phyloP scores from a whole-genome alignment of 1,140 invertebrate species.

The Monochamus saltuarius region DNA sequence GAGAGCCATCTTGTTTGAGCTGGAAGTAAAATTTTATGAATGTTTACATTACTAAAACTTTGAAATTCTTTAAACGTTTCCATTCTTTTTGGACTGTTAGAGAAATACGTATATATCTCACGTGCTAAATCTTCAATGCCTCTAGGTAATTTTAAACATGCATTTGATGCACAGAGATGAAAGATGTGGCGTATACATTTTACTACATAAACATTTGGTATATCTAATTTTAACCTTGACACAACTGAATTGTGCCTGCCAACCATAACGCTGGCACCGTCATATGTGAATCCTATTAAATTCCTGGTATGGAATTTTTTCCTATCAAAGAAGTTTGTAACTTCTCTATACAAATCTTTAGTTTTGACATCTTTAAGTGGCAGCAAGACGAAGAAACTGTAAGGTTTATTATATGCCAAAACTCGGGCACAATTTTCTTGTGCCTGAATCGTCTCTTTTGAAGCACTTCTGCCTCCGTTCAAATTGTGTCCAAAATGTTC shows the following conservation, averaged over 20 bases:
- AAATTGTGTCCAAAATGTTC: too few relatives aligned
- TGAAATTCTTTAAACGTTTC: too few relatives aligned
- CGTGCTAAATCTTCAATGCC: too few relatives aligned
- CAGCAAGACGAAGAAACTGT: slow-evolving; percentile 8
- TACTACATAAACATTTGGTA: slow-evolving; percentile 25
- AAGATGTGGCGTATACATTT: slow-evolving; percentile 2
- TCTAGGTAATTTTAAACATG: too few relatives aligned
- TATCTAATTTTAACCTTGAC: slow-evolving; percentile 38
- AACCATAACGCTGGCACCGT: slow-evolving; percentile 49
- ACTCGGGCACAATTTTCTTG: too few relatives aligned
- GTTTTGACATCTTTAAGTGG: slow-evolving; percentile 9
- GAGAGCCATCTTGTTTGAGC: slow-evolving; percentile 19
- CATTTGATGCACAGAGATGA: too few relatives aligned
- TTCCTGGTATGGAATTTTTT: slow-evolving; percentile 47
- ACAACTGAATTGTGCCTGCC: slow-evolving; percentile 43
- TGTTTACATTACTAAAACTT: neutral
- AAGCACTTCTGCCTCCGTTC: too few relatives aligned
- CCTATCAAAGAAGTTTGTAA: slow-evolving; percentile 12
- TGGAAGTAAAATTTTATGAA: slow-evolving; percentile 18
- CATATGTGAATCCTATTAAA: slow-evolving; percentile 49
- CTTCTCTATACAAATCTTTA: slow-evolving; percentile 14
- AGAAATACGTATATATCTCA: too few relatives aligned
- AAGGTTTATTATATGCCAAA: too few relatives aligned
- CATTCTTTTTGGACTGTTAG: too few relatives aligned
- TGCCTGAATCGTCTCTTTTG: too few relatives aligned